Percentiles rank a stretch among this genome's conserved stretches.
phyloP scores from a whole-genome alignment of 2,797 vertebrate genomes.

The Falco peregrinus region DNA sequence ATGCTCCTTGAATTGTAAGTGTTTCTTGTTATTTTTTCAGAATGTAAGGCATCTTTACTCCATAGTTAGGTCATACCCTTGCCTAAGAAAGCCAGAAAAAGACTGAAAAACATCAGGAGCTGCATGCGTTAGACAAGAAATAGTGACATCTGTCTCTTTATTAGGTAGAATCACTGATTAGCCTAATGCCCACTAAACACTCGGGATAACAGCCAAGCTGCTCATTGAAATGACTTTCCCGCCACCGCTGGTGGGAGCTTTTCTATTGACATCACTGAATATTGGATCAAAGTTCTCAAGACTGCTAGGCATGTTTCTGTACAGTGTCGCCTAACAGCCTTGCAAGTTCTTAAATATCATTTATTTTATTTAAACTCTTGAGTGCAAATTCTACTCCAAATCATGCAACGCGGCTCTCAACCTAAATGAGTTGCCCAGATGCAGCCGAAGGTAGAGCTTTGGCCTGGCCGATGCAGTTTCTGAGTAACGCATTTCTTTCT shows the following conservation, averaged over 20 bases:
- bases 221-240: background rate
- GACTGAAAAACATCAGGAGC: background rate
- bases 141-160: background rate
- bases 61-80: background rate
- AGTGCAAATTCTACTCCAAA: background rate
- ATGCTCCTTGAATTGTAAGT: background rate
- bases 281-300: background rate
- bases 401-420: background rate
- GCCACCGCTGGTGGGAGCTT: background rate
- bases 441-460: background rate
- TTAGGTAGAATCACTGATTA: background rate
- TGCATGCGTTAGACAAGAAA: background rate
- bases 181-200: background rate
- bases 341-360: background rate
- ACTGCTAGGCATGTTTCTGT: background rate
- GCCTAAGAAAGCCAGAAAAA: background rate
- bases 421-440: slow-evolving; percentile 34
- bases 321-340: background rate
- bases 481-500: background rate
- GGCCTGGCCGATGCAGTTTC: background rate
- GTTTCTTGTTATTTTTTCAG: background rate
- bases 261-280: background rate
- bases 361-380: background rate
- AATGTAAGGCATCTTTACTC: background rate
- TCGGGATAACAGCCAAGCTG: background rate